Conservation (phyloP, 2,797 vertebrate genomes). For the Threskiornis aethiopicus region DNA sequence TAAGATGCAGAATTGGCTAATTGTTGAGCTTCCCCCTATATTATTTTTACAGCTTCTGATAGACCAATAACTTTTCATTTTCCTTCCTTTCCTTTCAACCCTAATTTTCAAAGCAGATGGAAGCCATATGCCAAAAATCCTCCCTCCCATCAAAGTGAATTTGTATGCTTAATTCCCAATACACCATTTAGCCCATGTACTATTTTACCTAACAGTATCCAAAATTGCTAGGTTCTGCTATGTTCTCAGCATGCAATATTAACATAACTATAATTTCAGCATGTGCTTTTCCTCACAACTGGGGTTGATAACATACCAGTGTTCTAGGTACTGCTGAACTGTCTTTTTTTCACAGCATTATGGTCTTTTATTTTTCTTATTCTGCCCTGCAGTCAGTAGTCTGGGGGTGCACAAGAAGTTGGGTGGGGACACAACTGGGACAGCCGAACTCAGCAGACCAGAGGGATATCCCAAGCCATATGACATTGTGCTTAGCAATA, state of each 20-base stretch:
- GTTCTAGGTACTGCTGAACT: not conserved
- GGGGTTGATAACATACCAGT: not conserved
- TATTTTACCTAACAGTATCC: not conserved
- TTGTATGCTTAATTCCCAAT: not conserved
- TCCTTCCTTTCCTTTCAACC: not conserved
- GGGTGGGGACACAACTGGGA: not conserved
- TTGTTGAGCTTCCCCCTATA: not conserved
- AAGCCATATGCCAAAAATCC: not conserved
- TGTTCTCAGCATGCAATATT: not conserved
- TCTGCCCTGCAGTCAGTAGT: not conserved
- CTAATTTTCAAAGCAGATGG: not conserved
- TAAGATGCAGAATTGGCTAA: constrained; percentile 10
- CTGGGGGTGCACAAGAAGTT: not conserved
- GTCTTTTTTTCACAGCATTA: not conserved
- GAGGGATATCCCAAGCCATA: not conserved
- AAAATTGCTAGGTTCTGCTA: not conserved
- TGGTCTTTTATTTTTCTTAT: not conserved
- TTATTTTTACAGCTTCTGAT: not conserved
- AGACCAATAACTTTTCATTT: not conserved
- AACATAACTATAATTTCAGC: not conserved
- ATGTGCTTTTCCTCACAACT: not conserved
- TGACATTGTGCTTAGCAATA: fast-evolving
- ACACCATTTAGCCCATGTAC: not conserved
- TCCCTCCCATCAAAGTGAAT: not conserved
- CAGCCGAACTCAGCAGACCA: not conserved